phyloP scores from a whole-genome alignment of 2,797 vertebrate genomes.

The Brotula barbata region DNA sequence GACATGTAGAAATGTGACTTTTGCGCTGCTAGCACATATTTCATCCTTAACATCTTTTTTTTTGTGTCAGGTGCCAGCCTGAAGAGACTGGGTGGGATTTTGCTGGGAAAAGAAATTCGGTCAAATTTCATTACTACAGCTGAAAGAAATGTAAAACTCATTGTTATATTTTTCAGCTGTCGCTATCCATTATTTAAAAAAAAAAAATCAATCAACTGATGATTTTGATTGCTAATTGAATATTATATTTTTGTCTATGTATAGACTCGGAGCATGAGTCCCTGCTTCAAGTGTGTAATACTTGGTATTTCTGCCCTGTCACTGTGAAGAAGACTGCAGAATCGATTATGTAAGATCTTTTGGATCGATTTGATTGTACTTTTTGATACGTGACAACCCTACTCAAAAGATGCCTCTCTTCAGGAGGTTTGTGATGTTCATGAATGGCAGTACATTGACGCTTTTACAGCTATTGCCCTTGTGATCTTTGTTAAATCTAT shows the following conservation, averaged over 20 bases:
- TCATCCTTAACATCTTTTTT: conserved; percentile 38
- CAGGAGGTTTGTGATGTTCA: conserved; percentile 6
- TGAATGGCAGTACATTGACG: not conserved
- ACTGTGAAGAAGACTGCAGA: too few species aligned
- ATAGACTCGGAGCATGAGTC: too few species aligned
- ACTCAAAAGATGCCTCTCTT: not conserved
- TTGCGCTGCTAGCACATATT: conserved; percentile 38
- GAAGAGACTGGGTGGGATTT: conserved; percentile 30
- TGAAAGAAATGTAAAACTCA: not conserved
- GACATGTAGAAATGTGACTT: conserved; percentile 39
- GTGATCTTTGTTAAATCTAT: not conserved
- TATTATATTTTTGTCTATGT: too few species aligned
- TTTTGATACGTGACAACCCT: too few species aligned
- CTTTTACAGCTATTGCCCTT: not conserved
- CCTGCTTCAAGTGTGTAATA: too few species aligned
- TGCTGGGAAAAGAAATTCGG: conserved; percentile 33
- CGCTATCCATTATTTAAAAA: too few species aligned
- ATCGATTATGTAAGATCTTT: too few species aligned
- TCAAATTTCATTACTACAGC: conserved; percentile 13
- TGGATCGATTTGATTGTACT: too few species aligned
- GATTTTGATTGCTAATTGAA: too few species aligned
- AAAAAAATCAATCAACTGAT: too few species aligned
- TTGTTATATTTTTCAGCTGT: conserved; percentile 2
- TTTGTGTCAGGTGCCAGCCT: conserved; percentile 19
- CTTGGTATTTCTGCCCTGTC: too few species aligned